Evolutionary conservation across 2,888 invertebrate species (phyloP).

Genomic region (Diarsia dahlii): DNA sequence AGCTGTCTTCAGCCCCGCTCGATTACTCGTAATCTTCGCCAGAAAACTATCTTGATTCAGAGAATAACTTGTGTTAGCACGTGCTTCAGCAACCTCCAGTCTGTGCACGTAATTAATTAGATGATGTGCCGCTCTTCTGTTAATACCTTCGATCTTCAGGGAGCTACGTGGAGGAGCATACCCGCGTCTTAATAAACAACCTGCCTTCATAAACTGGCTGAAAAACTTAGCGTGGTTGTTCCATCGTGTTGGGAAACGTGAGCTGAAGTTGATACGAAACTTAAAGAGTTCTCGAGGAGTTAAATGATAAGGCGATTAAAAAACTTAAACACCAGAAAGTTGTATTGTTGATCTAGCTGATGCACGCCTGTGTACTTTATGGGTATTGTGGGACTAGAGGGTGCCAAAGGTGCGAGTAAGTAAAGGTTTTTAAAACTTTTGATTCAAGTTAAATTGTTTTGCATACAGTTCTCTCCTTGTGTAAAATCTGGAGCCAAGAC

Average conservation of each 20-base stretch:
- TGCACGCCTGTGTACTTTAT: neutral
- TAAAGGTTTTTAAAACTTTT: neutral
- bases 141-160: slow-evolving; percentile 55
- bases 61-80: slow-evolving; percentile 54
- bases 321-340: neutral
- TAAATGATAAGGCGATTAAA: slow-evolving; percentile 1
- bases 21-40: slow-evolving; percentile 29
- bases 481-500: neutral
- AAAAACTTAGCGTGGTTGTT: slow-evolving; percentile 23
- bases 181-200: slow-evolving; percentile 47
- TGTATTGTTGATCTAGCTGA: neutral
- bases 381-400: neutral
- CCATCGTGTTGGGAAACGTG: slow-evolving; percentile 3
- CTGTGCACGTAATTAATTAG: slow-evolving; percentile 67
- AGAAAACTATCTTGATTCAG: slow-evolving; percentile 33
- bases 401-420: neutral
- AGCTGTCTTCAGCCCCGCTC: slow-evolving; percentile 14
- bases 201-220: slow-evolving; percentile 35
- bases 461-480: neutral
- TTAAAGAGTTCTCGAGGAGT: slow-evolving; percentile 4
- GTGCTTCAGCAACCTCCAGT: slow-evolving; percentile 44
- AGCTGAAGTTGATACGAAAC: slow-evolving; percentile 2
- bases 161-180: slow-evolving; percentile 35
- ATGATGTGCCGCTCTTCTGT: slow-evolving; percentile 53
- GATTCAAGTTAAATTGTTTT: neutral